Percentiles rank a stretch among this genome's conserved stretches.
Evolutionary conservation across 2,113 vertebrate species (phyloP).

Genomic region (human): GRCh38 chr5:127565501-127566000

Average conservation of each 20-base stretch:
- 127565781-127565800: accelerated
- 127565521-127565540: neutral
- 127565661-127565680: neutral
- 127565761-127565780: too few relatives aligned
- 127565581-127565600: too few relatives aligned
- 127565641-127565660: neutral
- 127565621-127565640: neutral
- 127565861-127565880: accelerated
- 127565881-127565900: accelerated
- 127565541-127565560: accelerated
- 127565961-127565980: neutral
- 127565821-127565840: neutral
- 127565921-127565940: neutral
- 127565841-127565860: neutral
- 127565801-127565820: accelerated
- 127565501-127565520: accelerated
- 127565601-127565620: neutral
- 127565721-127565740: too few relatives aligned
- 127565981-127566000: neutral
- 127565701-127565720: neutral
- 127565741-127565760: accelerated
- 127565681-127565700: too few relatives aligned
- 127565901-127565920: too few relatives aligned
- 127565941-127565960: neutral
- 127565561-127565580: too few relatives aligned